phyloP scores from a whole-genome alignment of 1,140 invertebrate species.

The Uloborus diversus region DNA sequence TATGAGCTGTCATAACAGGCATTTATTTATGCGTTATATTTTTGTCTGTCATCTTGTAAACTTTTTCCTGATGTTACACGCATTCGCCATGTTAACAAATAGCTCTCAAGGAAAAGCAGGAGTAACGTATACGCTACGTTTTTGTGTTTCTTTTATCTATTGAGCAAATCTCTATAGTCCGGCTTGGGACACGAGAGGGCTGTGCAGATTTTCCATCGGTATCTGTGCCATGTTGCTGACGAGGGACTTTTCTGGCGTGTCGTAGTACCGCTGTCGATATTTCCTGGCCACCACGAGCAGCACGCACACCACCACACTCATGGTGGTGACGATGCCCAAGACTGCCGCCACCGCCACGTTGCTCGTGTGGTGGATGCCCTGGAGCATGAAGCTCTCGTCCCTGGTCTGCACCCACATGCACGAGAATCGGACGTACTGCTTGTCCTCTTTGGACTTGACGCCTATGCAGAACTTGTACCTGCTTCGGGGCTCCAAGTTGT shows the following conservation, averaged over 20 bases:
- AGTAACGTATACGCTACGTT: too few species aligned
- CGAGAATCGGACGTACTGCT: constrained; percentile 63
- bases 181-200: constrained; percentile 57
- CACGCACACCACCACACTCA: constrained; percentile 62
- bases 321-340: constrained; percentile 60
- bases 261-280: constrained; percentile 65
- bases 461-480: constrained; percentile 68
- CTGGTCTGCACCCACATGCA: constrained; percentile 63
- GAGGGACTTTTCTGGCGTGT: constrained; percentile 60
- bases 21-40: too few species aligned
- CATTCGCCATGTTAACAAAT: too few species aligned
- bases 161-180: constrained; percentile 13
- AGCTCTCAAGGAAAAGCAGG: too few species aligned
- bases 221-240: constrained; percentile 63
- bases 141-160: too few species aligned
- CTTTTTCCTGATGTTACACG: too few species aligned
- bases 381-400: constrained; percentile 60
- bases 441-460: constrained; percentile 63
- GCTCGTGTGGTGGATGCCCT: constrained; percentile 62
- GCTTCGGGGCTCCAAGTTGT: constrained; percentile 64
- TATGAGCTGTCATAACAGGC: too few species aligned
- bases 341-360: constrained; percentile 64
- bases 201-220: constrained; percentile 65
- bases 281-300: constrained; percentile 60
- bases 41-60: too few species aligned